phyloP scores from a whole-genome alignment of 1,140 invertebrate species.

The Ruditapes philippinarum region DNA sequence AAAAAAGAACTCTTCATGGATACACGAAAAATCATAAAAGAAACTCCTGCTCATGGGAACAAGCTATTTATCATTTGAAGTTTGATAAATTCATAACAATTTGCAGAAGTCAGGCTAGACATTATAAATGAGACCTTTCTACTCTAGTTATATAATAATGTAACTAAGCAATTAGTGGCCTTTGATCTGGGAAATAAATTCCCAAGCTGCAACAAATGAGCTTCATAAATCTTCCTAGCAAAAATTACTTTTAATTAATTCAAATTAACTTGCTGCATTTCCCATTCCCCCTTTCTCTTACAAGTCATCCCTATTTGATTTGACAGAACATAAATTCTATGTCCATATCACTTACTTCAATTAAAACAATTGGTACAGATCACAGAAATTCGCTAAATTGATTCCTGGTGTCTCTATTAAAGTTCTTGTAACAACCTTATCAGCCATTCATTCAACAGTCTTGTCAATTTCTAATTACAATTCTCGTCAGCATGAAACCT shows the following conservation, averaged over 20 bases:
- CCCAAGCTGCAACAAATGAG: background rate
- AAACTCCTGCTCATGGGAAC: too few relatives aligned
- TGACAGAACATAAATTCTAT: background rate
- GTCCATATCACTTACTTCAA: background rate
- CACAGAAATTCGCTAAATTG: background rate
- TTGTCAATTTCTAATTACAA: background rate
- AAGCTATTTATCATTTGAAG: too few relatives aligned
- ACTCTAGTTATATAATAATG: background rate
- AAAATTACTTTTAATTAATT: constrained; percentile 1
- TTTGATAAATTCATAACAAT: too few relatives aligned
- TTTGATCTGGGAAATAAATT: constrained; percentile 8
- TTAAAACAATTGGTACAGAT: too few relatives aligned
- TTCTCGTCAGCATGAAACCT: background rate
- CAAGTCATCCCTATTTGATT: background rate
- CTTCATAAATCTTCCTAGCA: background rate
- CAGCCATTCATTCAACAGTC: background rate
- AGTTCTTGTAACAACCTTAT: background rate
- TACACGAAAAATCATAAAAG: too few relatives aligned
- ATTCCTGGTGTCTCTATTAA: background rate
- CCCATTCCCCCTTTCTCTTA: background rate
- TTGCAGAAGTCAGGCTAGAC: too few relatives aligned
- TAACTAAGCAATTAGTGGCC: background rate
- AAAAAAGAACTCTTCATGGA: too few relatives aligned
- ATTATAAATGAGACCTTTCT: too few relatives aligned
- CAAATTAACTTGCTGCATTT: background rate